A percentile compares a stretch with the other conserved stretches of the same genome.
phyloP scores from a whole-genome alignment of 2,113 vertebrate species.

The Natator depressus region DNA sequence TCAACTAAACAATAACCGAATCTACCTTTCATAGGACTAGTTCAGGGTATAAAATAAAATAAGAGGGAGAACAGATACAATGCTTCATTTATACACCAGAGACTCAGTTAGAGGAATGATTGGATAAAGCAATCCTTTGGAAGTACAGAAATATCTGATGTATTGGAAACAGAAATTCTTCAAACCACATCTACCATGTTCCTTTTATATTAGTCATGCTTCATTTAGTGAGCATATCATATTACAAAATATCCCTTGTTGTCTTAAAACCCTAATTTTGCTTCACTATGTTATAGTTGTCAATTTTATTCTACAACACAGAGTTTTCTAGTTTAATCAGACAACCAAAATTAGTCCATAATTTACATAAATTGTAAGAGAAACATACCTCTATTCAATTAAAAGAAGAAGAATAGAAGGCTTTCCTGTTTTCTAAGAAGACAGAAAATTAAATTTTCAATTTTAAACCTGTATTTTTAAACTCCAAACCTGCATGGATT shows the following conservation, averaged over 20 bases:
- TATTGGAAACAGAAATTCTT: conserved; percentile 25
- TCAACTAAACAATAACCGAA: conserved; percentile 79
- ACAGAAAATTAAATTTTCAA: background rate
- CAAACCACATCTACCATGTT: conserved; percentile 9
- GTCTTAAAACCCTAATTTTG: background rate
- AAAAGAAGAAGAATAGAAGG: background rate
- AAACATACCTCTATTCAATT: background rate
- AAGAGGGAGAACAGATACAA: conserved; percentile 60
- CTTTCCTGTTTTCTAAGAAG: background rate
- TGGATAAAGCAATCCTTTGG: conserved; percentile 57
- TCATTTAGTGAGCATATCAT: conserved; percentile 8
- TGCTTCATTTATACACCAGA: conserved; percentile 65
- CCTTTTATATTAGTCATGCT: background rate
- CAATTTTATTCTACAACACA: background rate
- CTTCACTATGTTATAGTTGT: background rate
- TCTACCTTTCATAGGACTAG: conserved; percentile 55
- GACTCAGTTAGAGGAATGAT: conserved; percentile 62
- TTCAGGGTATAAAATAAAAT: conserved; percentile 66
- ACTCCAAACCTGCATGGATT: background rate
- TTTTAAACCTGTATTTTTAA: background rate
- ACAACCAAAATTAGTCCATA: background rate
- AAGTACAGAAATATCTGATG: conserved; percentile 11
- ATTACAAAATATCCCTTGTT: background rate
- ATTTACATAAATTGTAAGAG: background rate
- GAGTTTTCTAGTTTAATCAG: background rate